Base-by-base conservation (phyloP, 1,140 invertebrate species). In the Aphis craccivora region DNA sequence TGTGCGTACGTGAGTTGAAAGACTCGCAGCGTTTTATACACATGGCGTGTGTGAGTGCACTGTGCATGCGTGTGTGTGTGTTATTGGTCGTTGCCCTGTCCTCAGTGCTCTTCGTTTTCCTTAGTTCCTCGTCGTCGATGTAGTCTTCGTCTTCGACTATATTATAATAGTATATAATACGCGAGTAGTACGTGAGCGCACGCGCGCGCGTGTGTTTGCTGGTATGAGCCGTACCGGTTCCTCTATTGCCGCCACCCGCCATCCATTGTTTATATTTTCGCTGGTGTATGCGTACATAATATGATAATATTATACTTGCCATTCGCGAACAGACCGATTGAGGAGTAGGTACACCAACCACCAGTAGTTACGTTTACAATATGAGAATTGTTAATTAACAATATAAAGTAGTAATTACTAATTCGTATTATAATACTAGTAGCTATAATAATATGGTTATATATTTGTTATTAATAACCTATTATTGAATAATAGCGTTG, bases 11-110 rank as follows among this genome's bases (percentile, higher is more conserved):
- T 86, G 84, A 86, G 43, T 86, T 45, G 23, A 86, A 86, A 86
- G 2, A 86, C 84, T 45, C 14, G 40, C 25, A 23, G 23, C 30
- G 25, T 43, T 11, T 8, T 18, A 25, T 45, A 86, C 30, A 60
- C 11, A 51, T 60, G 30, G 37, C 18, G 14, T 14, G 23, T n/a
- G 37, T 43, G 37, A 4, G n/a, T 48, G 48, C 9, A 0, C 60
- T 18, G 11, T 18, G 76, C 20, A 6, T 9, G 81, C 48, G 14
- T 30, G 87, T 53, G 23, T 90, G 88, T 90, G 88, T 90, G 51
- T 55, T 53, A 89, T 89, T 90, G 88, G 88, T 90, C 88, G 88
- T 90, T 90, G 88, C 35, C 88, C 48, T n/a, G 87, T 88, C 35
- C n/a, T 76, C 6, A 53, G n/a, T 90, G 40, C 53, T 40, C 87